Evolutionary conservation across 2,797 vertebrate genomes (phyloP), one percentile per base, ranked within the genome.

Genomic region (Acrossocheilus fasciatus): DNA sequence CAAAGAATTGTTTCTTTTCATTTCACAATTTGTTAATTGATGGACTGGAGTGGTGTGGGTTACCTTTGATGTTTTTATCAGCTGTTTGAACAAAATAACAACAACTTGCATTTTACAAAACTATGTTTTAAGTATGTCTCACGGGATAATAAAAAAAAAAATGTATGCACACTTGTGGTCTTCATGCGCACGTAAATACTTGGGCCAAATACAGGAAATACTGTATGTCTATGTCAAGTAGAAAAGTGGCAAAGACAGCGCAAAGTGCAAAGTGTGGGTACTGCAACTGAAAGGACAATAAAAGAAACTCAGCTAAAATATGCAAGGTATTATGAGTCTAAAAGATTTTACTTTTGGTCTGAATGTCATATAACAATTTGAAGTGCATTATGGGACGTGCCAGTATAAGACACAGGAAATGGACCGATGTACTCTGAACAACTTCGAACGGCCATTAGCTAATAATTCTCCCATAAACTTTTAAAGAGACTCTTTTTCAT

Each of bases 371-470:
- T 62, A 54, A 72, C 66, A 57, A 15, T 57, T 45, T 59, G n/a
- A 75, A 75, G 18, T 83, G 72, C 57, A 64, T 83, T 69, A 78
- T 69, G 73, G 73, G 81, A 73, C 10, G 17, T 59, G 10, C 23
- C 52, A 36, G 41, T 36, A 26, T 83, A 39, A 78, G 62, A 69
- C 11, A 20, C 34, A 77, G 83, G 59, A 68, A 84, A 68, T 84
- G 64, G 23, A 76, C 23, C 80, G 30, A 59, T 82, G 84, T 14
- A 64, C 43, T 84, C 83, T 64, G 75, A 81, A 34, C 74, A 87
- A 76, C 87, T 83, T 78, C 50, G 66, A 87, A 87, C 41, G 64
- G 15, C 87, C 87, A 90, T 90, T 87, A 90, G 85, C 83, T 76
- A 80, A 75, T 52, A 76, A 83, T 87, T 86, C 84, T 68, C 75